phyloP scores from a whole-genome alignment of 2,888 invertebrate genomes.

The Drosophila nr. perissopoda region DNA sequence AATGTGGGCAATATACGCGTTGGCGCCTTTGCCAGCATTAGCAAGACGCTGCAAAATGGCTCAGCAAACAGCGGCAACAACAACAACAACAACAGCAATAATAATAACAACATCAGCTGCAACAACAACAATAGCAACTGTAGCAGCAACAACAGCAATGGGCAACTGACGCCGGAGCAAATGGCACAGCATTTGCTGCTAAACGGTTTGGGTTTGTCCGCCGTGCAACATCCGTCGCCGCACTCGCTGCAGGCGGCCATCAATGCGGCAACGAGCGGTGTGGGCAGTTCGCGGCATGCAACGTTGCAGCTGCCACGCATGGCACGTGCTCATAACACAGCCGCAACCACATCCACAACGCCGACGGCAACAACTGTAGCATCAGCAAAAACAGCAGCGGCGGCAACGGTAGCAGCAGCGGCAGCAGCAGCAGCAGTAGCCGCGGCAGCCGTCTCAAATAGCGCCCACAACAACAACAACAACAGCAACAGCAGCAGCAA shows the following conservation, averaged over 20 bases:
- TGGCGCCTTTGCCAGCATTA: constrained; percentile 80
- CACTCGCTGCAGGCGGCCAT: constrained; percentile 49
- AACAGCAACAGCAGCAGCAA: constrained; percentile 19
- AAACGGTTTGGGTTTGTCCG: constrained; percentile 79
- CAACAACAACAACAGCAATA: constrained; percentile 31
- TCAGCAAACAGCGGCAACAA: constrained; percentile 29
- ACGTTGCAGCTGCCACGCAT: constrained; percentile 64
- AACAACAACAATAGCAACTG: constrained; percentile 36
- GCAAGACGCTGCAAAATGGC: constrained; percentile 73
- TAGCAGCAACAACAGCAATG: constrained; percentile 32
- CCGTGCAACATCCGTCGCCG: constrained; percentile 71
- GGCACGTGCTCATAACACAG: constrained; percentile 57
- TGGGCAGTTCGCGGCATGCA: constrained; percentile 41
- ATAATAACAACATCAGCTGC: constrained; percentile 27
- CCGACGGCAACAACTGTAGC: constrained; percentile 25
- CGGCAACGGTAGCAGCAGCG: constrained; percentile 6
- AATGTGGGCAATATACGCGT: constrained; percentile 80
- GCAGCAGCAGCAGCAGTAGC: constrained; percentile 22
- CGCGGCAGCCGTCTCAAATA: constrained; percentile 35
- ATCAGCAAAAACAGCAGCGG: constrained; percentile 18
- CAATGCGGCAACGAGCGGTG: constrained; percentile 51
- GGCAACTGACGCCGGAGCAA: constrained; percentile 72
- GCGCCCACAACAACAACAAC: constrained; percentile 6
- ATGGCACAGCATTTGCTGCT: constrained; percentile 73
- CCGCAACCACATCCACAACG: constrained; percentile 20